These are phyloP conservation scores for Phyllostomus hastatus DNA, from an alignment of 2,113 vertebrate genomes.

Conservation along the genomic window DNA sequence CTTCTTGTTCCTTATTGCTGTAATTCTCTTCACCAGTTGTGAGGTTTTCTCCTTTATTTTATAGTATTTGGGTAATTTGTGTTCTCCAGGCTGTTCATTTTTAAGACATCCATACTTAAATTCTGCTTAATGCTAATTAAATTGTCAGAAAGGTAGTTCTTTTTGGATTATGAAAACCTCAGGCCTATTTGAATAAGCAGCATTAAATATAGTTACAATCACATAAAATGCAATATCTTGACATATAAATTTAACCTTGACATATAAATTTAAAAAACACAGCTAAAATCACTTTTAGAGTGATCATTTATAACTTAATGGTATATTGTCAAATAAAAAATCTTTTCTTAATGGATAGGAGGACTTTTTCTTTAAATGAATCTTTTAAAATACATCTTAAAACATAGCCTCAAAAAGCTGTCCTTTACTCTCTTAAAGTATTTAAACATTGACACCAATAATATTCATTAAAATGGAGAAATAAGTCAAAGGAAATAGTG, in stretches of 20 bases:
- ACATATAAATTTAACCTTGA: neutral
- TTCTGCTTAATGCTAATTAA: constrained; percentile 37
- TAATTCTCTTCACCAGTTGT: neutral
- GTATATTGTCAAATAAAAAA: constrained; percentile 9
- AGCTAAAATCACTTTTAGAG: neutral
- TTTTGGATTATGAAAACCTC: constrained; percentile 15
- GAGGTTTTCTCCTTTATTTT: neutral
- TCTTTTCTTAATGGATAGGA: neutral
- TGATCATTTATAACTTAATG: neutral
- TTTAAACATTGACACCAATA: neutral
- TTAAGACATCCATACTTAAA: constrained; percentile 51
- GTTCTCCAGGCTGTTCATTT: neutral
- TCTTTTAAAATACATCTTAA: neutral
- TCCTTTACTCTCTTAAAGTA: neutral
- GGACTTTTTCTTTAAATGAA: neutral
- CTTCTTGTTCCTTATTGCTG: neutral
- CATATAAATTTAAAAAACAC: neutral
- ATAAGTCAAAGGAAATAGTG: neutral
- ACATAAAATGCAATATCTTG: neutral
- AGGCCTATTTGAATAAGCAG: neutral
- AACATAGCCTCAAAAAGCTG: neutral
- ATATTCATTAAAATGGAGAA: neutral
- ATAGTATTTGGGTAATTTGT: constrained; percentile 8
- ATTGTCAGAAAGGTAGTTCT: constrained; percentile 4
- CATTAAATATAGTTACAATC: neutral